Base-by-base conservation (phyloP, 2,888 invertebrate species). In the Eupsilia transversa region DNA sequence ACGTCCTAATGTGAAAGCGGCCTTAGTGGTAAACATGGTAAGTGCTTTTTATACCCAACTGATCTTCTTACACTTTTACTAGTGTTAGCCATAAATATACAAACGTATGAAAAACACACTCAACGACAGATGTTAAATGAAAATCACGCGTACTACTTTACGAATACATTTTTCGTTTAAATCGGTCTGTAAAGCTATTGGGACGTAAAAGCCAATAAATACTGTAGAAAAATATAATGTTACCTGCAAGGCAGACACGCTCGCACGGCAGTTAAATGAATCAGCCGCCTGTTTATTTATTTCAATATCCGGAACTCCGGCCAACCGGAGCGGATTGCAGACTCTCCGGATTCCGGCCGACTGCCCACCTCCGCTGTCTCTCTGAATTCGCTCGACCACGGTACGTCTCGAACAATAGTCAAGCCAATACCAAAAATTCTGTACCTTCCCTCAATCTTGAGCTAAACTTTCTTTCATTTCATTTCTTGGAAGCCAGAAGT, bases 201-300 rank as follows among this genome's bases (percentile, higher is more conserved):
- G 38, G 41, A 27, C 46, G 35, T 74, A 35, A 60, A 74, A 65
- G 14, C 33, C 46, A 73, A 20, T 73, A 46, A 76, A 59, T 61
- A 49, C 30, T 49, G 54, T 10, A 30, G 23, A 30, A 61, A 71
- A 79, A 79, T 27, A 30, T 41, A 79, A 79, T 43, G 33, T 30
- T 71, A 79, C 72, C 17, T 63, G 63, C 33, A 57, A 71, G n/a
- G 57, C 35, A 69, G 56, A 63, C 52, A 38, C 70, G 66, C 60
- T 75, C 63, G 38, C 57, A 27, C 41, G n/a, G 54, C 67, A 84
- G 54, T 56, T 72, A 76, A 82, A 85, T 76, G 59, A 82, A 85
- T 76, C 75, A 79, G 46, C 56, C 71, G 43, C 41, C 69, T 72
- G 76, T 80, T 82, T 85, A 87, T 86, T 88, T 88, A 87, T 86